Evolutionary conservation across 2,888 invertebrate genomes (phyloP), one percentile per base, ranked within the genome.

Genomic region (Antitype chi): DNA sequence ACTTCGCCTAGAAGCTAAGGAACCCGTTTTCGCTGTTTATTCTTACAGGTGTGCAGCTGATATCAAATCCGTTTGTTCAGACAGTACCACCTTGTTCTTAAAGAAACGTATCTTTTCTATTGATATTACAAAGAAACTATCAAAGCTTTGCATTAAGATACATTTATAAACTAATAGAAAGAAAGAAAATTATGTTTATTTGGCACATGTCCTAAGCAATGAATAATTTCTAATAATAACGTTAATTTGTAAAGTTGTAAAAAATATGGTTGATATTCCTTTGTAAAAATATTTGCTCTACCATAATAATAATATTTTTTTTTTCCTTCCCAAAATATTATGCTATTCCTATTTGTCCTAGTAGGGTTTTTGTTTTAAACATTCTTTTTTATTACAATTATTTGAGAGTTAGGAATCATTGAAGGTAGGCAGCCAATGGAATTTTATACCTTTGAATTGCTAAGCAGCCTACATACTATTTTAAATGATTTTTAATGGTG

Each of bases 1-100:
- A 49, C 68, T 69, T 28, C 38, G 53, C 47, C 32, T 76, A 66
- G 63, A 81, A 60, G 49, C 53, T 57, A 70, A 66, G 59, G 32
- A 75, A 76, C 76, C 53, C 59, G 69, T 80, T 81, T 60, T 20
- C 47, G 15, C n/a, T 67, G 55, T 38, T 66, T 60, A 66, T 76
- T 81, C 69, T 32, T 66, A 66, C 28, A 55, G 20, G 28, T 49
- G n/a, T 28, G 69, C 76, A 76, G 64, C 80, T 70, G 69, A 38
- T 60, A 66, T 43, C 32, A 55, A 60, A 76, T 17, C 17, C 59
- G 49, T 81, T 69, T 64, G 32, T 59, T 59, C 57, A 32, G 7
- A 17, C 13, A 67, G 32, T 32, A 57, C 25, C 62, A 63, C 57
- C 25, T 49, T 67, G 15, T 78, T n/a, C 5, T 43, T 20, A 17